Evolutionary conservation across 2,113 vertebrate genomes (phyloP).

Genomic region (Oryzias celebensis): DNA sequence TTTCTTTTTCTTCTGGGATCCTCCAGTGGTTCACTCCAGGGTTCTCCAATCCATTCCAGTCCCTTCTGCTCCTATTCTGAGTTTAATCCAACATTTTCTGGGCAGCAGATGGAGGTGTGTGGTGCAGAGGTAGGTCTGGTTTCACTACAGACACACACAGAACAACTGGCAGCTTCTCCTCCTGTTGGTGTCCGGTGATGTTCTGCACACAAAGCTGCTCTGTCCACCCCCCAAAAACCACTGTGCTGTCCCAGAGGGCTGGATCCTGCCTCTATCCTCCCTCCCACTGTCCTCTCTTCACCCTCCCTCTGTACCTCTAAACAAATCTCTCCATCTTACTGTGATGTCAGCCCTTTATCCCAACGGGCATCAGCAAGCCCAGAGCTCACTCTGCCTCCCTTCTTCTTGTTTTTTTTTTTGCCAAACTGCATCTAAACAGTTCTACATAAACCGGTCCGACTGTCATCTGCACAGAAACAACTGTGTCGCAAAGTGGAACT

Average conservation of each 20-base stretch:
- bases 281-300: constrained; percentile 40
- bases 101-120: constrained; percentile 54
- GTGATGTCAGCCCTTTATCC: constrained; percentile 21
- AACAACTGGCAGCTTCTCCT: constrained; percentile 57
- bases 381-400: not conserved
- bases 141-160: constrained; percentile 62
- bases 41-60: constrained; percentile 40
- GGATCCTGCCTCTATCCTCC: constrained; percentile 58
- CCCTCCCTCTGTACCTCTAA: constrained; percentile 22
- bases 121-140: constrained; percentile 64
- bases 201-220: constrained; percentile 65
- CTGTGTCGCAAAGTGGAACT: not conserved
- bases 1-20: constrained; percentile 15
- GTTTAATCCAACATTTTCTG: constrained; percentile 58
- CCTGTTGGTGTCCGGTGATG: constrained; percentile 56
- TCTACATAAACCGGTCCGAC: constrained; percentile 25
- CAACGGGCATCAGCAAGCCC: not conserved
- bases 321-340: constrained; percentile 39
- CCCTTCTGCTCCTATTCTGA: constrained; percentile 6
- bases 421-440: constrained; percentile 1
- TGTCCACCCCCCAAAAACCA: constrained; percentile 65
- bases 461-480: constrained; percentile 25
- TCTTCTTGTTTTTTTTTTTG: constrained; percentile 8
- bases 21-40: constrained; percentile 26
- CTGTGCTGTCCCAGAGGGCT: constrained; percentile 56